These are phyloP conservation scores for Penaeus vannamei DNA, from an alignment of 1,140 invertebrate species.

Conservation along the genomic window DNA sequence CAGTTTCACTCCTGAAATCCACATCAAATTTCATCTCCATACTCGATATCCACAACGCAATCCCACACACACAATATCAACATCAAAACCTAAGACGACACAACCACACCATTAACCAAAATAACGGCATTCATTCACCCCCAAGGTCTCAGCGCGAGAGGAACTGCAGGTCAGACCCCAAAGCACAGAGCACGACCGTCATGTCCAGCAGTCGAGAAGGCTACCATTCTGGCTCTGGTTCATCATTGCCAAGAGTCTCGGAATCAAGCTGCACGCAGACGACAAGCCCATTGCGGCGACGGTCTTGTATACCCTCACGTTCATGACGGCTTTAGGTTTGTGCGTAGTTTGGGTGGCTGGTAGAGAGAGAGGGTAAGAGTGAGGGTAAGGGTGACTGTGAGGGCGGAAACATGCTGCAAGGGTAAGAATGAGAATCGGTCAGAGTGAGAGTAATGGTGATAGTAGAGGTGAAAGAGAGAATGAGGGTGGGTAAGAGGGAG, in stretches of 20 bases:
- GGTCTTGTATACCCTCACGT: slow-evolving; percentile 70
- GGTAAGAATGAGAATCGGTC: no score
- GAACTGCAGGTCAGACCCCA: slow-evolving; percentile 5
- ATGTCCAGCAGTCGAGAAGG: slow-evolving; percentile 47
- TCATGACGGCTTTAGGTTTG: slow-evolving; percentile 62
- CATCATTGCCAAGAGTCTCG: slow-evolving; percentile 61
- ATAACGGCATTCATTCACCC: no score
- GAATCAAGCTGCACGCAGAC: slow-evolving; percentile 58
- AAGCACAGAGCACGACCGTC: background rate
- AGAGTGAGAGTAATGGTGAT: no score
- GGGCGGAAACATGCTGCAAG: background rate
- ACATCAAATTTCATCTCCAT: no score
- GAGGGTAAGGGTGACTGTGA: background rate
- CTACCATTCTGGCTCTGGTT: slow-evolving; percentile 63
- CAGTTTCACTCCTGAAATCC: no score
- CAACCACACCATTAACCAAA: background rate
- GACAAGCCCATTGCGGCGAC: slow-evolving; percentile 69
- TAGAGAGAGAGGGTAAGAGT: background rate
- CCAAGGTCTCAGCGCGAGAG: slow-evolving; percentile 39
- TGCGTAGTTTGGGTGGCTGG: background rate
- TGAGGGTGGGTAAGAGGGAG: no score
- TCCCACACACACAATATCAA: no score
- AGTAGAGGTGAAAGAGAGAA: no score
- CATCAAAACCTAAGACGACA: no score
- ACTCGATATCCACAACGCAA: no score